A percentile compares a stretch with the other conserved stretches of the same genome.
Conservation (phyloP, 2,888 invertebrate species). For the Protodeltote pygarga region DNA sequence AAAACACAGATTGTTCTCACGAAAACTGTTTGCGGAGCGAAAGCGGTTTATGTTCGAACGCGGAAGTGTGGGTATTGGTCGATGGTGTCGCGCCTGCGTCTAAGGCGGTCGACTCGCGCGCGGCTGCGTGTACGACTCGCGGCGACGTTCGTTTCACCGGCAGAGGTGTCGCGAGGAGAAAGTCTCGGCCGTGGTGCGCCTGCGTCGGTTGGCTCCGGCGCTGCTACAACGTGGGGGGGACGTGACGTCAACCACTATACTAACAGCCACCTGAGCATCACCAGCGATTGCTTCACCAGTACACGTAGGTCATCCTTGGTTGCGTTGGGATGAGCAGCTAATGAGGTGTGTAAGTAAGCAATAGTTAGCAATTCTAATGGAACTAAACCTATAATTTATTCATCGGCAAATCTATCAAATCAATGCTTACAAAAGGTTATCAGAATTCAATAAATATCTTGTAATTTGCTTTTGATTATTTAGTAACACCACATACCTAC, state of each 20-base stretch:
- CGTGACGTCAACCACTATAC: slow-evolving; percentile 73
- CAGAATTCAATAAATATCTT: slow-evolving; percentile 1
- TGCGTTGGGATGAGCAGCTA: slow-evolving; percentile 37
- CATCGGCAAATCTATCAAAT: slow-evolving; percentile 7
- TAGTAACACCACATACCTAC: no score
- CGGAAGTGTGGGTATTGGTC: slow-evolving; percentile 67
- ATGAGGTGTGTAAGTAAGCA: slow-evolving; percentile 35
- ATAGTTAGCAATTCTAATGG: slow-evolving; percentile 13
- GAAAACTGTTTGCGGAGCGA: slow-evolving; percentile 78
- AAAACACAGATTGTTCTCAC: slow-evolving; percentile 69
- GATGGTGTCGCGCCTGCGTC: slow-evolving; percentile 55
- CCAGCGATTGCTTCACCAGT: slow-evolving; percentile 50
- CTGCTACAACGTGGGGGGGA: slow-evolving; percentile 66
- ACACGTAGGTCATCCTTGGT: slow-evolving; percentile 40
- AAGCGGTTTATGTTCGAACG: slow-evolving; percentile 68
- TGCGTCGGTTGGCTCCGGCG: slow-evolving; percentile 71
- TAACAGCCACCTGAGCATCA: slow-evolving; percentile 69
- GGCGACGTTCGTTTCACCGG: slow-evolving; percentile 73
- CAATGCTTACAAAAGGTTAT: not conserved
- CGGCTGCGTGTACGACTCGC: slow-evolving; percentile 76
- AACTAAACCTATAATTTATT: slow-evolving; percentile 10
- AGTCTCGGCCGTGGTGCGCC: slow-evolving; percentile 84
- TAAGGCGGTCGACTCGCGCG: slow-evolving; percentile 78
- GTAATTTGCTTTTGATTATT: no score
- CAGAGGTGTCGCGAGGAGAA: slow-evolving; percentile 85